A percentile compares a stretch with the other conserved stretches of the same genome.
phyloP scores from a whole-genome alignment of 2,113 vertebrate species.

The Corynorhinus townsendii region DNA sequence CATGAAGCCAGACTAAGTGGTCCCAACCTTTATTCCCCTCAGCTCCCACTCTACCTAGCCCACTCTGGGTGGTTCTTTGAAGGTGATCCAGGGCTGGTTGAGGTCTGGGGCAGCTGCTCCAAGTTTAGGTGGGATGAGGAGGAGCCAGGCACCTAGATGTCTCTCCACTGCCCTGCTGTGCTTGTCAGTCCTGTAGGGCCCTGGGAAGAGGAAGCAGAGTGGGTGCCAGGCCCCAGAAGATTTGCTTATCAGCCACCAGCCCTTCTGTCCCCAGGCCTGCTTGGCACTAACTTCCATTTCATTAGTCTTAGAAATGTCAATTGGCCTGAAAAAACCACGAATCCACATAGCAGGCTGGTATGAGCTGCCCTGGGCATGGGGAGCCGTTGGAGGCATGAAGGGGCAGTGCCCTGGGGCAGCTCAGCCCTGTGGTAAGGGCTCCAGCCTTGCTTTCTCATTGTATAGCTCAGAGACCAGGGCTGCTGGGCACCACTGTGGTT shows the following conservation, averaged over 20 bases:
- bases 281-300: conserved; percentile 39
- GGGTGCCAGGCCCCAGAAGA: background rate
- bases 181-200: background rate
- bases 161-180: background rate
- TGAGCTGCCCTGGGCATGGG: background rate
- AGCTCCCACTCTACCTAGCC: background rate
- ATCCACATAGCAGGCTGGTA: background rate
- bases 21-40: background rate
- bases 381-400: background rate
- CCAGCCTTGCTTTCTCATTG: background rate
- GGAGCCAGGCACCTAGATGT: background rate
- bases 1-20: background rate
- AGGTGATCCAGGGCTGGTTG: background rate
- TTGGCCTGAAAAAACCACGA: conserved; percentile 36
- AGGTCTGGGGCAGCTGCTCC: background rate
- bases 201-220: background rate
- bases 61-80: background rate
- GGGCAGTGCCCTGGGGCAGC: background rate
- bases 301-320: conserved; percentile 33
- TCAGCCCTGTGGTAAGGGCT: background rate
- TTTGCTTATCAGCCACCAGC: background rate
- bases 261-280: background rate
- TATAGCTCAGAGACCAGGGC: background rate
- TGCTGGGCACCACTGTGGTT: background rate
- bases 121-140: background rate